phyloP scores from a whole-genome alignment of 2,888 invertebrate genomes.

The Ophion slaviceki region DNA sequence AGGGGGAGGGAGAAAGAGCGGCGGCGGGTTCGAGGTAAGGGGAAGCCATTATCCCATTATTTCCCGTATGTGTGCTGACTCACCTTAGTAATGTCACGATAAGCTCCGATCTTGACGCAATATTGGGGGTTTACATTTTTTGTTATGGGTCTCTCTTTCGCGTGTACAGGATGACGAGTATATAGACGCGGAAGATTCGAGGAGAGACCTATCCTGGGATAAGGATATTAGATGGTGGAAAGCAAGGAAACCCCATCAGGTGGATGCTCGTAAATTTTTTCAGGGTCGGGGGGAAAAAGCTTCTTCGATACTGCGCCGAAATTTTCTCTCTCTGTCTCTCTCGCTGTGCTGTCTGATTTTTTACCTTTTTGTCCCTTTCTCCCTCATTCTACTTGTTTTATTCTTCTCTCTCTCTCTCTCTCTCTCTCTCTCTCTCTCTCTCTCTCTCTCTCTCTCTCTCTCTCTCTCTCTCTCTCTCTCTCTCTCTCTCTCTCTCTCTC shows the following conservation, averaged over 20 bases:
- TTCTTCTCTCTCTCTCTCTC: conserved; percentile 1
- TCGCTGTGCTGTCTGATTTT: conserved; percentile 7
- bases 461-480: neutral
- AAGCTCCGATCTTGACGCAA: conserved; percentile 20
- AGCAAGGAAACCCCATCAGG: conserved; percentile 82
- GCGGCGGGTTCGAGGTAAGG: neutral
- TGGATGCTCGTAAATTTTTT: conserved; percentile 79
- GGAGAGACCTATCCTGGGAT: conserved; percentile 68
- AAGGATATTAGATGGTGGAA: conserved; percentile 81
- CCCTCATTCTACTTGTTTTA: neutral
- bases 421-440: conserved; percentile 23
- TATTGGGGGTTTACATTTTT: conserved; percentile 34
- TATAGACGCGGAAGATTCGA: conserved; percentile 68
- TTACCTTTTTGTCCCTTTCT: neutral
- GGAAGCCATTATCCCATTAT: conserved; percentile 6
- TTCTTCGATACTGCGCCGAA: conserved; percentile 74
- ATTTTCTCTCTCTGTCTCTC: conserved; percentile 69
- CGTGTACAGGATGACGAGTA: conserved; percentile 53
- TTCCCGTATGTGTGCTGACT: conserved; percentile 22
- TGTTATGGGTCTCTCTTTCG: neutral
- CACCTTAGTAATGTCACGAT: conserved; percentile 20
- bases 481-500: neutral
- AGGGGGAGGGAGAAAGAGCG: neutral
- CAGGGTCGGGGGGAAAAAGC: conserved; percentile 53
- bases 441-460: too few species aligned